Evolutionary conservation across 2,888 invertebrate genomes (phyloP), one percentile per base, ranked within the genome.

Genomic region (Oxyteleia sp.): DNA sequence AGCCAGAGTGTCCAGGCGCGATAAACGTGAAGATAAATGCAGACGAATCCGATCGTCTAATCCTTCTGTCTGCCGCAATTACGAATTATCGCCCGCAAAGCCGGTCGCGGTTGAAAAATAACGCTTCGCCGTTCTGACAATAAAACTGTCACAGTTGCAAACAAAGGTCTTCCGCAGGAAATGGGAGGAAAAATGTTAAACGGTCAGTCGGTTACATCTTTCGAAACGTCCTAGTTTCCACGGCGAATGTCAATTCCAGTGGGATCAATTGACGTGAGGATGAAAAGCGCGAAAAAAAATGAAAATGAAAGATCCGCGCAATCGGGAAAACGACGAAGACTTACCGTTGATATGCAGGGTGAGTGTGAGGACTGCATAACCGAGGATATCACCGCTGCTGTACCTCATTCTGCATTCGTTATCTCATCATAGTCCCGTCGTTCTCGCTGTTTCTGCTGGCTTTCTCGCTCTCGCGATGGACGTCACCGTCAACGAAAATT

Each of bases 371-470:
- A 92, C 89, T 87, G 92, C 92, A 91, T 91, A 92, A 91, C 93
- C 90, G 88, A 93, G 88, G 88, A 92, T 89, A 88, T 91, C 90
- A 89, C 90, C 89, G 88, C 90, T 91, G 89, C 90, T 91, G 91
- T 91, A 90, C 90, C 90, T 92, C 93, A 93, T 93, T 93, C 93
- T 93, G 92, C 88, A 89, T 90, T 91, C 89, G 93, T 93, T 93
- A 93, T 92, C 93, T 93, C 93, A 90, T 93, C 90, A 90, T 92
- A 90, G 78, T 87, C 88, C 15, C 55, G 59, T 78, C 41, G 71
- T 51, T 43, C 55, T 43, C 43, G 59, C 59, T 71, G 55, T 59
- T 71, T 29, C 64, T 66, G 61, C 68, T 71, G 57, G 63, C 55
- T 47, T 68, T 38, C 32, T 74, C 57, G 59, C 66, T 47, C 41